phyloP scores from a whole-genome alignment of 2,797 vertebrate genomes.

The Melanotaenia parkinsoni region DNA sequence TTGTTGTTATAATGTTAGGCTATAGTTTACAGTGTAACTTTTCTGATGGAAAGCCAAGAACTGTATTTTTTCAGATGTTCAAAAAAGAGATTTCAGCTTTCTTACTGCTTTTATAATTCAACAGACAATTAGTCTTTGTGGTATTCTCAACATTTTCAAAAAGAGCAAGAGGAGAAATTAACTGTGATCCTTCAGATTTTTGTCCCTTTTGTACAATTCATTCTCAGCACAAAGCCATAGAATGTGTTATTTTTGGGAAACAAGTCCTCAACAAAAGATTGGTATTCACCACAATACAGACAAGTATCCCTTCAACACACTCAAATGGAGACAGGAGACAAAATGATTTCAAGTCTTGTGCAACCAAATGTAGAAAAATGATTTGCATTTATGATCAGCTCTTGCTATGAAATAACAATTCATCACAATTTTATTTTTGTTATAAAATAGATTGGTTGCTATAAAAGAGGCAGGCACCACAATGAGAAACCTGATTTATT shows the following conservation, averaged over 20 bases:
- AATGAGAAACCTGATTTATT: no score
- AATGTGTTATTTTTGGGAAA: conserved; percentile 6
- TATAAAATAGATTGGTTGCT: no score
- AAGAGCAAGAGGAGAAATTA: not conserved
- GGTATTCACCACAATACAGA: not conserved
- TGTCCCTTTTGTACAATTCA: not conserved
- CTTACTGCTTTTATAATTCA: not conserved
- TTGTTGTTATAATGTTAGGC: no score
- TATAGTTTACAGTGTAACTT: no score
- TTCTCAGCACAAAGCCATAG: not conserved
- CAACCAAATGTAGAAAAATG: no score
- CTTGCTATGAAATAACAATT: no score
- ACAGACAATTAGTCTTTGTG: not conserved
- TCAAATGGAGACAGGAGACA: not conserved
- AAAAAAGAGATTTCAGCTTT: not conserved
- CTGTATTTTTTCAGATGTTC: no score
- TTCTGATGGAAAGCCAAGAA: no score
- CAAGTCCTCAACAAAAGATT: not conserved
- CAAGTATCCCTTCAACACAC: not conserved
- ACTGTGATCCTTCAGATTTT: not conserved
- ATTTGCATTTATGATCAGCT: no score
- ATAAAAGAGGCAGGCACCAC: no score
- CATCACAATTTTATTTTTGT: no score
- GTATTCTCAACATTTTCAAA: not conserved
- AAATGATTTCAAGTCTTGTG: not conserved